Conservation (phyloP, 1,140 invertebrate genomes). For the Nebria ingens region DNA sequence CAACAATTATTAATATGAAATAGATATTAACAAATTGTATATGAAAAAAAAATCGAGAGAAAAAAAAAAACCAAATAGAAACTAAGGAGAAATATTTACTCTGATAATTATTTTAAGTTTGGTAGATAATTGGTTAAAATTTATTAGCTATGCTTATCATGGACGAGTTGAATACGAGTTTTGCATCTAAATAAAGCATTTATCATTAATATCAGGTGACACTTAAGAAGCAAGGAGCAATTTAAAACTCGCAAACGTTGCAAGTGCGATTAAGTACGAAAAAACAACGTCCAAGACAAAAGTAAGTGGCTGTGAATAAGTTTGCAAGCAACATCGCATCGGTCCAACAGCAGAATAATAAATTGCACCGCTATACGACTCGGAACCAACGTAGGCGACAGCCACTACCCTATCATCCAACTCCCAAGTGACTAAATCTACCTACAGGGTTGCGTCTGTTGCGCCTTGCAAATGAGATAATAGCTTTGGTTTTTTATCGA, state of each 20-base stretch:
- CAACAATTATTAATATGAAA: no score
- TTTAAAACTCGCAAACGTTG: constrained; percentile 3
- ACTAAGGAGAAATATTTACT: no score
- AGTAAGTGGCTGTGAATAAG: constrained; percentile 6
- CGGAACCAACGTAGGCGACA: background rate
- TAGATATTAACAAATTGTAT: no score
- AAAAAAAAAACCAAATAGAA: no score
- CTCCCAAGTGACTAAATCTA: no score
- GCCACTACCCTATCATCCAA: no score
- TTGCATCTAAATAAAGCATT: constrained; percentile 1
- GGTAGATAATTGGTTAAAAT: no score
- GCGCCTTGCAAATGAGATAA: background rate
- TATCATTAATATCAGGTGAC: constrained; percentile 5
- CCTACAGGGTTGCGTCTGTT: no score
- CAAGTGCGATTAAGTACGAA: constrained; percentile 3
- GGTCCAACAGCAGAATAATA: constrained; percentile 1
- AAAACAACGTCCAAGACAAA: background rate
- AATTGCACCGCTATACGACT: background rate
- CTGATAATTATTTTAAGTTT: no score
- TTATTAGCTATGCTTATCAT: no score
- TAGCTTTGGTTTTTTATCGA: background rate
- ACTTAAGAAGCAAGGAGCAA: background rate
- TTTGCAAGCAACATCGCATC: constrained; percentile 3
- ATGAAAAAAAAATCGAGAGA: no score
- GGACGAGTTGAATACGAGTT: no score